Base-by-base conservation (phyloP, 2,888 invertebrate genomes). In the Drosophila nr. medialis region DNA sequence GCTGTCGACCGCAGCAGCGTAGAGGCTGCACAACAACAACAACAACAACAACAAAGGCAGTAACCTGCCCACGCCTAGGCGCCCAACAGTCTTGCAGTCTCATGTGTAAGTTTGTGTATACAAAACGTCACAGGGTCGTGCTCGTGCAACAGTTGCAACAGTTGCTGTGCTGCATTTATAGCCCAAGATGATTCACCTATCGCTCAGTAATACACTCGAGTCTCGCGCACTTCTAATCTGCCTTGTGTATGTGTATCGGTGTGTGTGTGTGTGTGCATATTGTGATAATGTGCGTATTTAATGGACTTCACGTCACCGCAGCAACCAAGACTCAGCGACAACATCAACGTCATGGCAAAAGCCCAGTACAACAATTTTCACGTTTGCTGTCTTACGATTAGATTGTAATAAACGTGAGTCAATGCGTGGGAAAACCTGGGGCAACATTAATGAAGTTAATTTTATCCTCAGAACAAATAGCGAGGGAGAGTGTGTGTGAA, bases 51-150 rank as follows among this genome's bases (percentile, higher is more conserved):
- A 24, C 42, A 24, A 24, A 32, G 18, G 6, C 32, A 10, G 21
- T 10, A 18, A 34, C 11, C 38, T 54, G 64, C 48, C 27, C 45
- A 24, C 63, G 62, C 13, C 7, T 51, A 27, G 29, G 34, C 48
- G 54, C 38, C 40, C 30, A 24, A 32, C 72, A 63, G 27, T 29
- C 42, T 10, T 29, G 36, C 72, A 63, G 36, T 59, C 4, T 4
- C 27, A 18, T 45, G 6, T 54, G 78, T 75, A 79, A 79, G 75
- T 79, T 36, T 32, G 2, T 27, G 59, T 34, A 11, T 48, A 29
- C 24, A 36, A 29, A 13, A 18, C 21, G 29, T n/a, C 7, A 2
- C 8, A 8, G 18, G 18, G 15, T 18, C 29, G n/a, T 30, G 8
- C 40, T 2, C 2, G 27, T 64, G 55, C 42, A 24, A 32, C 21